These are phyloP conservation scores for Panurus biarmicus DNA, from an alignment of 2,113 vertebrate species.

Conservation along the genomic window DNA sequence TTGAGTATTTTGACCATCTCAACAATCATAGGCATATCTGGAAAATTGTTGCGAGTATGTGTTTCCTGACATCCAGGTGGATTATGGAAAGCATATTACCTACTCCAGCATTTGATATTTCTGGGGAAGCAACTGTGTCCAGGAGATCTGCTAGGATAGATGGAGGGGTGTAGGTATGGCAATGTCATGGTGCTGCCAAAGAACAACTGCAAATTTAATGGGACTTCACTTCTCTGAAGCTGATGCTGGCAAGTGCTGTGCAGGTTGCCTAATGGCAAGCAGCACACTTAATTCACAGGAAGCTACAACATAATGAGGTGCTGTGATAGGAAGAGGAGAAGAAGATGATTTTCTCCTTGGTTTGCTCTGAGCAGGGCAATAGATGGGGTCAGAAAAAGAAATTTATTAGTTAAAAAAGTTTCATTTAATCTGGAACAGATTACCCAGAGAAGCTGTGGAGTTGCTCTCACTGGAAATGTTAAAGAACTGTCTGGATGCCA, in stretches of 20 bases:
- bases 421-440: not conserved
- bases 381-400: not conserved
- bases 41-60: not conserved
- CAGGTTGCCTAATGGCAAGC: not conserved
- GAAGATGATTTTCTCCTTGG: not conserved
- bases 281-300: not conserved
- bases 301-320: not conserved
- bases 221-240: not conserved
- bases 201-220: not conserved
- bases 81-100: not conserved
- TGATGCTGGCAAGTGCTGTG: not conserved
- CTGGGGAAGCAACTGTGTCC: not conserved
- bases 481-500: not conserved
- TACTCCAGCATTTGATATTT: not conserved
- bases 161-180: not conserved
- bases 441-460: not conserved
- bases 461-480: not conserved
- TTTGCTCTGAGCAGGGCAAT: not conserved
- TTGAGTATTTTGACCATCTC: too few relatives aligned
- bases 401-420: not conserved
- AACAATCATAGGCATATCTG: too few relatives aligned
- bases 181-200: not conserved
- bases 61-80: not conserved
- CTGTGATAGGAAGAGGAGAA: not conserved
- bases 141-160: not conserved